Base-by-base conservation (phyloP, 2,888 invertebrate species). In the Pardosa pseudoannulata region DNA sequence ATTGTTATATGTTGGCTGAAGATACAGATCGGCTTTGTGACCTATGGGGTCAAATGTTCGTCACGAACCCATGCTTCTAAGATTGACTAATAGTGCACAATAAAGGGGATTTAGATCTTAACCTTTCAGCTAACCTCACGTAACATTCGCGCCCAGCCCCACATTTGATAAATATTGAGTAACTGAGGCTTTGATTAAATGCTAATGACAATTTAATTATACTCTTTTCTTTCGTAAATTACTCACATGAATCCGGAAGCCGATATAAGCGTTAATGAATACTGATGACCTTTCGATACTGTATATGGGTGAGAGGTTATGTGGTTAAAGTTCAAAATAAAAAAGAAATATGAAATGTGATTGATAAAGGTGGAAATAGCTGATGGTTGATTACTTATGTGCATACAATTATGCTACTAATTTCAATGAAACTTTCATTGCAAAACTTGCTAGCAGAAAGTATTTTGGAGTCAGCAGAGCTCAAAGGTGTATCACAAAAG, bases 171-270 rank as follows among this genome's bases (percentile, higher is more conserved):
- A 56, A 36, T 78, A 70, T 32, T 13, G 23, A 65, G n/a, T 27
- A 9, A 39, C 65, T 27, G 31, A 23, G 13, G 9, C 32, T 29
- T 78, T 67, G 76, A 19, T 76, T 31, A 50, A 46, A 56, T 29
- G 78, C 19, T 78, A 78, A 78, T 41, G 78, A 78, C 78, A 78
- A 31, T 78, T 78, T 78, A 78, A 78, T 78, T 78, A 78, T 67
- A 50, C 68, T 13, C n/a, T 5, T 31, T 67, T 50, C 78, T 23
- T 50, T 41, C 9, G n/a, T 23, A 50, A 68, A 50, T 78, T 78
- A 50, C 70, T 70, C 29, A 23, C 62, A 19, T 56, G 27, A 62
- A 46, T 36, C 27, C 78, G 27, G 78, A 78, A 78, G 78, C 78
- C 41, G 41, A 70, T 68, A 23, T 19, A n/a, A 23, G 19, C 19